These are phyloP conservation scores for Nanorana parkeri DNA, from an alignment of 2,113 vertebrate genomes.

Conservation along the genomic window DNA sequence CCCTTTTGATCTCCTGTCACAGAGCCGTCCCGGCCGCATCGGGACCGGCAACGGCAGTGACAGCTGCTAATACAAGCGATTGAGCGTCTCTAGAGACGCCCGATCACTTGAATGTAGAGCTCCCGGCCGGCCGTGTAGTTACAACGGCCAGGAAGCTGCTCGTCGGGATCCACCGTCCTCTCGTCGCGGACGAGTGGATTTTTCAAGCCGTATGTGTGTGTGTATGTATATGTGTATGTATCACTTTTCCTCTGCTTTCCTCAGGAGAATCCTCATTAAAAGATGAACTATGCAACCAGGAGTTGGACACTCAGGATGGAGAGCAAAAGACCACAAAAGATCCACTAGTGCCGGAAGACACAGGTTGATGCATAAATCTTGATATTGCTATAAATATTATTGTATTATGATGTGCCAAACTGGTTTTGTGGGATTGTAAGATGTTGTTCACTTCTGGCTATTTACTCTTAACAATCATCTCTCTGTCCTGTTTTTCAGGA, in stretches of 20 bases:
- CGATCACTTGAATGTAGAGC: too few species aligned
- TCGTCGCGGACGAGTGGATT: too few species aligned
- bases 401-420: neutral
- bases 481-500: conserved; percentile 73
- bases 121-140: too few species aligned
- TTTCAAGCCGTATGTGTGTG: too few species aligned
- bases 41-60: too few species aligned
- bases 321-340: neutral
- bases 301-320: neutral
- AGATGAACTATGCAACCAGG: neutral
- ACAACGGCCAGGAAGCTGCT: too few species aligned
- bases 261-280: neutral
- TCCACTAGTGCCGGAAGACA: neutral
- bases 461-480: neutral
- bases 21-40: too few species aligned
- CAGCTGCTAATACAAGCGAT: too few species aligned
- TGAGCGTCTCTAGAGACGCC: too few species aligned
- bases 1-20: too few species aligned
- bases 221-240: too few species aligned
- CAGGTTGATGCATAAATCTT: neutral
- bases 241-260: neutral
- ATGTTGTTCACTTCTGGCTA: neutral
- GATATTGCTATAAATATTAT: neutral
- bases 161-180: too few species aligned
- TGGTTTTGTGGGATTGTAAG: neutral